These are phyloP conservation scores for Coranthus polyacanthus DNA, from an alignment of 2,797 vertebrate species.

Conservation along the genomic window DNA sequence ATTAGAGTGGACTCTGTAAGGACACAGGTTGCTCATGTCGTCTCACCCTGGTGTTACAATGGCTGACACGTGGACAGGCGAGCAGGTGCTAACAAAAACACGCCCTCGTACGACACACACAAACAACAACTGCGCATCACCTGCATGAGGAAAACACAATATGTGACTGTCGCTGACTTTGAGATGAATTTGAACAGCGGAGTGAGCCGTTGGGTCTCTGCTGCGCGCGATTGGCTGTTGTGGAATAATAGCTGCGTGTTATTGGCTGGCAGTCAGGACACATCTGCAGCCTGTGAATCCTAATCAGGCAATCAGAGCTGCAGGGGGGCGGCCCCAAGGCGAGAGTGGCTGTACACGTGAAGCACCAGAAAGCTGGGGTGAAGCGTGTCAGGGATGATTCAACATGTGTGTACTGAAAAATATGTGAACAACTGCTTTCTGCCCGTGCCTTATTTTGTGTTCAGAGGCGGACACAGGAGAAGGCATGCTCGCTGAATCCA, in stretches of 20 bases:
- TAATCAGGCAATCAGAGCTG: conserved; percentile 66
- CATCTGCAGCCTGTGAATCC: conserved; percentile 51
- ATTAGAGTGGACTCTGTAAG: not conserved
- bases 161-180: not conserved
- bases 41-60: conserved; percentile 34
- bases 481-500: not conserved
- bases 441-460: conserved; percentile 11
- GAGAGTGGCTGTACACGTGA: conserved; percentile 75
- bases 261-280: conserved; percentile 56
- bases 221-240: conserved; percentile 44
- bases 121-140: conserved; percentile 12
- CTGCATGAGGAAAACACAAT: not conserved
- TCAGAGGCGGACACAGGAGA: not conserved
- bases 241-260: conserved; percentile 24
- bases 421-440: conserved; percentile 35
- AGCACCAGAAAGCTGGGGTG: conserved; percentile 28
- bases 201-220: conserved; percentile 27
- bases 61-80: conserved; percentile 56
- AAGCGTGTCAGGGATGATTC: conserved; percentile 52
- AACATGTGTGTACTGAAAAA: conserved; percentile 66
- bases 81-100: conserved; percentile 21
- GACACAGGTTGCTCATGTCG: conserved; percentile 1
- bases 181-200: conserved; percentile 31
- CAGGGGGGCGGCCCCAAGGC: conserved; percentile 58
- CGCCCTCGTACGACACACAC: conserved; percentile 10